A percentile compares a stretch with the other conserved stretches of the same genome.
These are phyloP conservation scores for Mamestra brassicae DNA, from an alignment of 2,888 invertebrate genomes.

Conservation along the genomic window DNA sequence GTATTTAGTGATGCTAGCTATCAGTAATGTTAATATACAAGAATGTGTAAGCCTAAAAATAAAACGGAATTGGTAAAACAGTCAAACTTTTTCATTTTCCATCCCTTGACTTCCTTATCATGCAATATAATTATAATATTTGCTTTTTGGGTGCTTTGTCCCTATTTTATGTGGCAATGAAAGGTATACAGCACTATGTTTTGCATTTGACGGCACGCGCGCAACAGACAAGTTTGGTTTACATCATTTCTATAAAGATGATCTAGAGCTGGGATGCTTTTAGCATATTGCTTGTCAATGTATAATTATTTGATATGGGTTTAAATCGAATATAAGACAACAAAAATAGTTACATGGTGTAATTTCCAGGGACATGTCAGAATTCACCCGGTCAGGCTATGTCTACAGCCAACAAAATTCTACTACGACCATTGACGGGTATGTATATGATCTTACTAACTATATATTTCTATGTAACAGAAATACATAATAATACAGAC, in stretches of 20 bases:
- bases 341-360: not conserved
- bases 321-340: not conserved
- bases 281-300: constrained; percentile 12
- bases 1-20: constrained; percentile 82
- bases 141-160: constrained; percentile 55
- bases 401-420: constrained; percentile 44
- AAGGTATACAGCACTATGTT: constrained; percentile 27
- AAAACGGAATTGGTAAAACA: constrained; percentile 87
- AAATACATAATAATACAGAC: too few relatives aligned
- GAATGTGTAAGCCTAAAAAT: constrained; percentile 85
- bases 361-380: constrained; percentile 30
- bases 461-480: too few relatives aligned
- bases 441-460: constrained; percentile 32
- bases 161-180: constrained; percentile 36
- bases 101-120: constrained; percentile 5
- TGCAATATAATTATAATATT: constrained; percentile 29
- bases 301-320: not conserved
- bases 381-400: constrained; percentile 12
- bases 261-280: constrained; percentile 28
- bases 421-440: constrained; percentile 48
- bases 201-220: not conserved
- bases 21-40: constrained; percentile 79
- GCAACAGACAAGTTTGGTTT: constrained; percentile 35
- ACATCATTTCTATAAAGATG: not conserved
- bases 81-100: constrained; percentile 69